Conservation (phyloP, 2,113 vertebrate genomes). For the Rhinogobius similis region DNA sequence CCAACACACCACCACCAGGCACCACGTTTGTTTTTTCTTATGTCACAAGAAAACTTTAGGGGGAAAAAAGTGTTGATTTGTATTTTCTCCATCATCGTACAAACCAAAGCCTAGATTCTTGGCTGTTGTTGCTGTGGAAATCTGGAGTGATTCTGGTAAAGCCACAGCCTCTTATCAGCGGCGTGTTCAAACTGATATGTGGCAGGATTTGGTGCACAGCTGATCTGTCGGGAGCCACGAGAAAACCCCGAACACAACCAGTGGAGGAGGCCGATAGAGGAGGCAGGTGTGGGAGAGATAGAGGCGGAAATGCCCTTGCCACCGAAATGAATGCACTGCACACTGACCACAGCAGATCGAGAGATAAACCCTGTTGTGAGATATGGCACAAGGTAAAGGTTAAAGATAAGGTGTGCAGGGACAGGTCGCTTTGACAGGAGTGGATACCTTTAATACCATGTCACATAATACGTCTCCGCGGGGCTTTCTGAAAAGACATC, state of each 20-base stretch:
- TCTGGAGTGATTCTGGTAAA: background rate
- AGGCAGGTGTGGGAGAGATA: slow-evolving; percentile 11
- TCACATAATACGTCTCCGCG: background rate
- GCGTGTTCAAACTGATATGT: background rate
- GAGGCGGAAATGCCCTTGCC: slow-evolving; percentile 19
- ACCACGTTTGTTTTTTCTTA: too few relatives aligned
- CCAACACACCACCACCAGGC: too few relatives aligned
- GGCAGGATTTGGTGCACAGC: background rate
- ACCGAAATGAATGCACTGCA: background rate
- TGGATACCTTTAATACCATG: background rate
- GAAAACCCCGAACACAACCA: slow-evolving; percentile 10
- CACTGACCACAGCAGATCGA: slow-evolving; percentile 14
- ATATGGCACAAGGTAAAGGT: slow-evolving; percentile 1
- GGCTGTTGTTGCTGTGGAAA: background rate
- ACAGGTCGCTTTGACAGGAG: background rate
- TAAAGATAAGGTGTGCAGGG: background rate
- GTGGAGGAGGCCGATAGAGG: background rate
- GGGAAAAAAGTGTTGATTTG: too few relatives aligned
- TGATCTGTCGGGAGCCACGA: slow-evolving; percentile 1
- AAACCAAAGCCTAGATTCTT: background rate
- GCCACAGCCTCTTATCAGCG: background rate
- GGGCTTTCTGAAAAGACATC: background rate
- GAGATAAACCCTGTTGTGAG: slow-evolving; percentile 12
- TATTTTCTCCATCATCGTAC: background rate
- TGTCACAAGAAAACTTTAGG: too few relatives aligned